Conservation (phyloP, 2,888 invertebrate species). For the Nycteola revayana region DNA sequence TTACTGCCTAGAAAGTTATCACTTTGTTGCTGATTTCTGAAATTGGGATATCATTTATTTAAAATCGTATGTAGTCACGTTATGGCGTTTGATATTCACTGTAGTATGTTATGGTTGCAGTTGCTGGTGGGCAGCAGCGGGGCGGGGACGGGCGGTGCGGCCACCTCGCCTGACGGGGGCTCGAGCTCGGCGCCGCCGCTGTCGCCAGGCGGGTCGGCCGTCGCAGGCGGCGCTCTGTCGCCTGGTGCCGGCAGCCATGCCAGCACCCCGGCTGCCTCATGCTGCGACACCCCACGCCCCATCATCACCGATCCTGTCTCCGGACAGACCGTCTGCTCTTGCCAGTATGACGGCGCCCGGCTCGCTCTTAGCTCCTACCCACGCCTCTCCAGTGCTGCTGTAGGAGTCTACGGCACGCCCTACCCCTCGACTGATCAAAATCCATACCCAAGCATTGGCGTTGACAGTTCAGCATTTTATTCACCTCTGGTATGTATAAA, state of each 20-base stretch:
- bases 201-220: slow-evolving; percentile 87
- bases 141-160: slow-evolving; percentile 87
- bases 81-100: too few species aligned
- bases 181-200: slow-evolving; percentile 89
- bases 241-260: slow-evolving; percentile 81
- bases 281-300: slow-evolving; percentile 95
- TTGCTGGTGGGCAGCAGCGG: slow-evolving; percentile 88
- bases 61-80: too few species aligned
- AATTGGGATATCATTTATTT: too few species aligned
- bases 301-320: slow-evolving; percentile 96
- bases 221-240: slow-evolving; percentile 81
- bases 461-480: slow-evolving; percentile 97
- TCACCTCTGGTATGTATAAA: slow-evolving; percentile 93
- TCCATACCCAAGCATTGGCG: slow-evolving; percentile 95
- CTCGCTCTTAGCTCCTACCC: slow-evolving; percentile 91
- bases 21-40: too few species aligned
- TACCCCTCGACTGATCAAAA: slow-evolving; percentile 96
- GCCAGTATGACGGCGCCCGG: slow-evolving; percentile 95
- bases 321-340: slow-evolving; percentile 96
- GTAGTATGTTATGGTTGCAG: slow-evolving; percentile 66
- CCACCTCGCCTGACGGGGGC: slow-evolving; percentile 86
- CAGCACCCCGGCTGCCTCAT: slow-evolving; percentile 82
- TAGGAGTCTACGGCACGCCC: slow-evolving; percentile 92
- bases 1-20: too few species aligned
- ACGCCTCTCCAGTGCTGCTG: slow-evolving; percentile 88